These are phyloP conservation scores for Mixornis gularis DNA, from an alignment of 2,113 vertebrate genomes.

Conservation along the genomic window DNA sequence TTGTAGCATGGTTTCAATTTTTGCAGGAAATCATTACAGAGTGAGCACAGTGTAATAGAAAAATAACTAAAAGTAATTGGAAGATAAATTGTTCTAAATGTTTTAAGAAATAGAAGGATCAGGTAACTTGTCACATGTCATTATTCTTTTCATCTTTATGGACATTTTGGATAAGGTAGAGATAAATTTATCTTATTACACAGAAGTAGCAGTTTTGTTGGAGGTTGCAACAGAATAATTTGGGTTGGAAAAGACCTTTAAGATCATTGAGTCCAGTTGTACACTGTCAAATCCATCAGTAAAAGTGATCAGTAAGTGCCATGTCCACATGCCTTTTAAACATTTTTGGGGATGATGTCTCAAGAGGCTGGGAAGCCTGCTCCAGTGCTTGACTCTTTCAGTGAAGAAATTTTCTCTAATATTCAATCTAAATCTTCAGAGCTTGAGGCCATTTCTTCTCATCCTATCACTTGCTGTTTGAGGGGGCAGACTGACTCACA, in stretches of 20 bases:
- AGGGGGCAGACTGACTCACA: neutral
- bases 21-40: neutral
- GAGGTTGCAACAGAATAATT: neutral
- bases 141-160: neutral
- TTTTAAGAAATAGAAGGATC: neutral
- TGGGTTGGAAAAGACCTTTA: neutral
- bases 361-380: neutral
- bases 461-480: neutral
- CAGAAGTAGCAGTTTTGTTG: neutral
- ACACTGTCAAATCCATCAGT: neutral
- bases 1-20: neutral
- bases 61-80: neutral
- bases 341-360: neutral
- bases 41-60: neutral
- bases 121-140: neutral
- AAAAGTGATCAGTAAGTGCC: rapidly evolving
- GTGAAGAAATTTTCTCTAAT: neutral
- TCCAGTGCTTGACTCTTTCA: neutral
- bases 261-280: neutral
- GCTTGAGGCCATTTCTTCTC: neutral
- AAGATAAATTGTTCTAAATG: neutral
- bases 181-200: neutral
- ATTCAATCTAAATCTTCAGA: neutral
- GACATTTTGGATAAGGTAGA: neutral
- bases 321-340: neutral